These are phyloP conservation scores for Pecten maximus DNA, from an alignment of 2,888 invertebrate species.

Conservation along the genomic window DNA sequence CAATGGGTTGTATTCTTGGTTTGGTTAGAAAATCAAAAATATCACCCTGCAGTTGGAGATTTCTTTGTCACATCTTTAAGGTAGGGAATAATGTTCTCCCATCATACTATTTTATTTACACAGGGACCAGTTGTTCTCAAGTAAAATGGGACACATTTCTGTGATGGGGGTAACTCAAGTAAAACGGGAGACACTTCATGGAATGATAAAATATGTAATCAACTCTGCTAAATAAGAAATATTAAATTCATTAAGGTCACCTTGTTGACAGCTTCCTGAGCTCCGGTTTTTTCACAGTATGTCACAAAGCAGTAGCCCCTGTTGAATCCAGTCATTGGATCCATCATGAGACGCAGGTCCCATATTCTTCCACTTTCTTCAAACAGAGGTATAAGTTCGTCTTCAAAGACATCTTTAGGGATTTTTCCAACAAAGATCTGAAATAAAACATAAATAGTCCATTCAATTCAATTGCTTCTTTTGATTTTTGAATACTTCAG, in stretches of 20 bases:
- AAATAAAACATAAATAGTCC: slow-evolving; percentile 52
- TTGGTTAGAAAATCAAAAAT: too few species aligned
- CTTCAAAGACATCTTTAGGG: slow-evolving; percentile 99
- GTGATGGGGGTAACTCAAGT: too few species aligned
- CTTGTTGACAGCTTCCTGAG: slow-evolving; percentile 97
- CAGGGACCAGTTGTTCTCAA: too few species aligned
- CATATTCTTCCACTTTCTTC: slow-evolving; percentile 98
- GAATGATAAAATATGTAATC: not conserved
- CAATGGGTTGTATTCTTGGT: too few species aligned
- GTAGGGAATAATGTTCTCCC: too few species aligned
- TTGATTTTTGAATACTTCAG: too few species aligned
- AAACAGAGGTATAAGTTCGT: slow-evolving; percentile 98
- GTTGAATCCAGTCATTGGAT: slow-evolving; percentile 98
- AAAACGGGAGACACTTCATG: too few species aligned
- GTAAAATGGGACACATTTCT: too few species aligned
- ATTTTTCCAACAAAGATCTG: slow-evolving; percentile 99
- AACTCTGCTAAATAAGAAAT: not conserved
- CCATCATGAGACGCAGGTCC: slow-evolving; percentile 99
- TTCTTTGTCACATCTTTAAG: too few species aligned
- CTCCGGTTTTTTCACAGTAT: slow-evolving; percentile 95
- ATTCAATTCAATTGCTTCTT: too few species aligned
- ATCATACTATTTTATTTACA: too few species aligned
- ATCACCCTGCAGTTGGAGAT: too few species aligned
- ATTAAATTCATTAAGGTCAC: slow-evolving; percentile 84
- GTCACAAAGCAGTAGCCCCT: slow-evolving; percentile 99